Base-by-base conservation (phyloP, 2,113 vertebrate genomes). In the Bubo bubo region DNA sequence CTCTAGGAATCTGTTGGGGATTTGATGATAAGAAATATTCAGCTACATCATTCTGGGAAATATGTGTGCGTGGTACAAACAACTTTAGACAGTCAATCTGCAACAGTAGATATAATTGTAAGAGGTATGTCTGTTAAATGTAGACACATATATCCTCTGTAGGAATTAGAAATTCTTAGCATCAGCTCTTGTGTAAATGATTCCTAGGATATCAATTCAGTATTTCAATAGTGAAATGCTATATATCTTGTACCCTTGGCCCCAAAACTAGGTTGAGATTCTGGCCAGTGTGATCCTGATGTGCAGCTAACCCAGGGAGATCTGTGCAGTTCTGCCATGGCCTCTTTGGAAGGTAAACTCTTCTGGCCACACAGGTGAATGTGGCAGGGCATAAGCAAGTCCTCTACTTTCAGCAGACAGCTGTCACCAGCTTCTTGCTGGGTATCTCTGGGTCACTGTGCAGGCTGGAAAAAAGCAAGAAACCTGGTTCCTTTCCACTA, bases 11-110 rank as follows among this genome's bases (percentile, higher is more conserved):
- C 99, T 90, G 96, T 97, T 66, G 99, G 99, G 75, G 99, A 99
- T 98, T 97, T 99, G 97, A 99, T 99, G 99, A 98, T 99, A 97
- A 98, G 98, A 94, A 99, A 99, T 82, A 98, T 99, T 95, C 99
- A 99, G 91, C 97, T 99, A 16, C 98, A 98, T 95, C 99, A 99
- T 92, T 98, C 99, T 59, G 99, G 99, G 95, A 99, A 98, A 91
- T 99, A 99, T 8, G 97, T 98, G n/a, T 99, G 99, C 87, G 98
- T 92, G 64, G 99, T 99, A 7, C 98, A 98, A 93, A 99, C 99
- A n/a, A 94, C 98, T 74, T 98, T 99, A n/a, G 99, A 99, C 96
- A 98, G 93, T 8, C 98, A 98, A n/a, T 99, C 99, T 58, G 98
- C 98, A 73, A 83, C 96, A 19, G 98, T 98, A 63, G 98, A 99